These are phyloP conservation scores for Synergus laeviventris DNA, from an alignment of 2,888 invertebrate species.

Conservation along the genomic window DNA sequence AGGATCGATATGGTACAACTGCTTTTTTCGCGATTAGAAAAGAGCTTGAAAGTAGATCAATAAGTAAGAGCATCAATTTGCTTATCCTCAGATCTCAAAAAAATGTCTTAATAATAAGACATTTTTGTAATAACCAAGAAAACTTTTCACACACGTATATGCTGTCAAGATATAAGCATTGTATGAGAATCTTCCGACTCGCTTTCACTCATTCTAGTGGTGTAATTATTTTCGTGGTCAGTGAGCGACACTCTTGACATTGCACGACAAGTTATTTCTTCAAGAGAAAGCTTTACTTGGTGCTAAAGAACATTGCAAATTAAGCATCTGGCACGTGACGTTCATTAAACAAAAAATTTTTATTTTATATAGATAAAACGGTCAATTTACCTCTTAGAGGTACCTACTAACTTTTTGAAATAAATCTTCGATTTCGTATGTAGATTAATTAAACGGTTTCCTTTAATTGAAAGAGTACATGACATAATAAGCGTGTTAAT, in stretches of 20 bases:
- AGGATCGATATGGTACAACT: constrained; percentile 11
- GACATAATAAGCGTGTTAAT: constrained; percentile 31
- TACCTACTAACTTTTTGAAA: too few species aligned
- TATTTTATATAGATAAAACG: not conserved
- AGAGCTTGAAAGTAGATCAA: constrained; percentile 29
- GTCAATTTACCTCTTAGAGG: not conserved
- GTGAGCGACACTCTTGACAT: constrained; percentile 59
- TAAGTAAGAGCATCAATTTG: not conserved
- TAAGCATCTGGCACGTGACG: not conserved
- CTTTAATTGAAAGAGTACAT: constrained; percentile 21
- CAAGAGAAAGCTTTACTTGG: constrained; percentile 57
- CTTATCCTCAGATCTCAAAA: not conserved
- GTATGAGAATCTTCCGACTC: constrained; percentile 56
- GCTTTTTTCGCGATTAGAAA: constrained; percentile 31
- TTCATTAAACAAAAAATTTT: not conserved
- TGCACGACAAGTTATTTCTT: constrained; percentile 50
- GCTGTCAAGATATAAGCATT: not conserved
- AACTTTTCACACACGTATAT: not conserved
- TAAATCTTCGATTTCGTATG: not conserved
- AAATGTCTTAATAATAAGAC: not conserved
- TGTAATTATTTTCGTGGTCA: constrained; percentile 58
- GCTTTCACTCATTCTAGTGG: constrained; percentile 62
- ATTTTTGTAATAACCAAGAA: not conserved
- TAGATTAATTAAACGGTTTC: constrained; percentile 5
- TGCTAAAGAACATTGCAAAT: constrained; percentile 50